A percentile compares a stretch with the other conserved stretches of the same genome.
Evolutionary conservation across 2,113 vertebrate species (phyloP).

Genomic region (Artemisiospiza belli): DNA sequence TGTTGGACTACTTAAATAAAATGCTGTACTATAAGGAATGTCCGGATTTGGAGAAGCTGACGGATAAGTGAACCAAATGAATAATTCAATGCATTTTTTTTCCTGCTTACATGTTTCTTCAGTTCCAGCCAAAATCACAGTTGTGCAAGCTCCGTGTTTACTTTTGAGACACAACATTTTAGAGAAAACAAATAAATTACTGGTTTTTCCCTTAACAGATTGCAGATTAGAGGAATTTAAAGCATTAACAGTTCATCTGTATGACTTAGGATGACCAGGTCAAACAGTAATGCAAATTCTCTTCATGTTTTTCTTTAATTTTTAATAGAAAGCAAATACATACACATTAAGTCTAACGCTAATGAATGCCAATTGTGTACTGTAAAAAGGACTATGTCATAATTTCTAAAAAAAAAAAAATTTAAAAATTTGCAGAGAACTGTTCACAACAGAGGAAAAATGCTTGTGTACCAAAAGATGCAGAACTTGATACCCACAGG

Average conservation of each 20-base stretch:
- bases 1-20: neutral
- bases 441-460: neutral
- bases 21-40: slow-evolving; percentile 29
- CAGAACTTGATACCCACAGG: neutral
- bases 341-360: neutral
- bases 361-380: neutral
- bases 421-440: neutral
- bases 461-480: neutral
- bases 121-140: slow-evolving; percentile 26
- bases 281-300: neutral
- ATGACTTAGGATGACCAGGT: neutral
- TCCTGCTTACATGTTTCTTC: neutral
- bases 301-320: neutral
- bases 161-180: slow-evolving; percentile 24
- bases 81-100: slow-evolving; percentile 32
- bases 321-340: neutral
- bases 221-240: slow-evolving; percentile 30
- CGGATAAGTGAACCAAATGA: slow-evolving; percentile 59
- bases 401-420: neutral
- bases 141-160: neutral
- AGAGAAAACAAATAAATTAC: slow-evolving; percentile 26
- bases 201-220: neutral
- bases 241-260: neutral
- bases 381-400: neutral
- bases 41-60: slow-evolving; percentile 73